phyloP scores from a whole-genome alignment of 2,113 vertebrate genomes.

The Plestiodon gilberti region DNA sequence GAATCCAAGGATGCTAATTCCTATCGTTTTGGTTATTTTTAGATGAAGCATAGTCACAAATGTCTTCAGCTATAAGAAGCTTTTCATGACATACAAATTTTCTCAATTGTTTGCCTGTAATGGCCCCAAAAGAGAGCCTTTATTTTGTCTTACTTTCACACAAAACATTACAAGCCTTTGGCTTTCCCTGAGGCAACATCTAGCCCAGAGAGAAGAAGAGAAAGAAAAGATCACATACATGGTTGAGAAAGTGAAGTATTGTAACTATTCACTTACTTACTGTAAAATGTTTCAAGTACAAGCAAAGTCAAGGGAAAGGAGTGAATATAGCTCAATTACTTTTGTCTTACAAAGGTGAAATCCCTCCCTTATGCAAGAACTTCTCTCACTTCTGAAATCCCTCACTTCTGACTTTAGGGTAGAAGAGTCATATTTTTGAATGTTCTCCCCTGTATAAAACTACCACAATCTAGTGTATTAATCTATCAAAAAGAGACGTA shows the following conservation, averaged over 20 bases:
- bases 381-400: too few species aligned
- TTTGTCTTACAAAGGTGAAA: background rate
- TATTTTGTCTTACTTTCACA: conserved; percentile 17
- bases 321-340: background rate
- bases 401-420: background rate
- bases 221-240: background rate
- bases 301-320: background rate
- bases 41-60: background rate
- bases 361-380: background rate
- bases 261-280: background rate
- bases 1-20: background rate
- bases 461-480: background rate
- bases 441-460: background rate
- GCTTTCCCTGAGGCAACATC: conserved; percentile 42
- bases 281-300: background rate
- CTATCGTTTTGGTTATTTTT: background rate
- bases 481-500: background rate
- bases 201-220: conserved; percentile 9
- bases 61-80: background rate
- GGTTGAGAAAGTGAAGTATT: background rate
- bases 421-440: background rate
- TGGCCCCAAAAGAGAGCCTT: conserved; percentile 10
- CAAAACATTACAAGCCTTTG: conserved; percentile 41
- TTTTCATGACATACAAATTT: background rate
- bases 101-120: conserved; percentile 24